A percentile compares a stretch with the other conserved stretches of the same genome.
Conservation (phyloP, 2,113 vertebrate genomes). For the Reinhardtius hippoglossoides region DNA sequence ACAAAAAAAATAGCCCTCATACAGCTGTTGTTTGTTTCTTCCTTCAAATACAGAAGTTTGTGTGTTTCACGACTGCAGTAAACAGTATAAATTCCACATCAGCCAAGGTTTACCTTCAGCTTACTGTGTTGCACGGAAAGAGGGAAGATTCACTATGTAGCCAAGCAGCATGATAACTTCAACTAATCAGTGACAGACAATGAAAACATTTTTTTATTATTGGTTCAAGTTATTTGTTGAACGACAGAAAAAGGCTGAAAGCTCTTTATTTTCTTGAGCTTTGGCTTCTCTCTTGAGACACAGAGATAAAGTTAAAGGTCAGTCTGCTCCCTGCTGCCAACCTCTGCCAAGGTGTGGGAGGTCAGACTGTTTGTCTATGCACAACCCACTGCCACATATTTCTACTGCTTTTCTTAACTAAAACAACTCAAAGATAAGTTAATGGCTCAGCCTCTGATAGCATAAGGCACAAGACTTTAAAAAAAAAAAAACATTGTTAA, state of each 20-base stretch:
- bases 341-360: conserved; percentile 69
- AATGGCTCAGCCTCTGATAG: background rate
- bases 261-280: conserved; percentile 49
- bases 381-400: conserved; percentile 61
- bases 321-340: conserved; percentile 49
- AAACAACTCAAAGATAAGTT: conserved; percentile 16
- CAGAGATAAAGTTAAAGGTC: conserved; percentile 74
- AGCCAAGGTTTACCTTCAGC: conserved; percentile 38
- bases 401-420: conserved; percentile 17
- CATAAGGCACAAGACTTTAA: too few species aligned
- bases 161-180: background rate
- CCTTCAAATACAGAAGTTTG: conserved; percentile 37
- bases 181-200: background rate
- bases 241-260: conserved; percentile 19
- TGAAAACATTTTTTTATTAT: background rate
- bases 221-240: conserved; percentile 1
- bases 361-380: conserved; percentile 63
- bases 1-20: conserved; percentile 25
- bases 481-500: too few species aligned
- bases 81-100: conserved; percentile 44
- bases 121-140: conserved; percentile 2
- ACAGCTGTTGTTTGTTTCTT: conserved; percentile 51
- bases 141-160: conserved; percentile 7
- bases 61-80: conserved; percentile 32
- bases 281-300: conserved; percentile 48